A percentile compares a stretch with the other conserved stretches of the same genome.
Evolutionary conservation across 2,797 vertebrate species (phyloP).

Genomic region (Phoebastria nigripes): DNA sequence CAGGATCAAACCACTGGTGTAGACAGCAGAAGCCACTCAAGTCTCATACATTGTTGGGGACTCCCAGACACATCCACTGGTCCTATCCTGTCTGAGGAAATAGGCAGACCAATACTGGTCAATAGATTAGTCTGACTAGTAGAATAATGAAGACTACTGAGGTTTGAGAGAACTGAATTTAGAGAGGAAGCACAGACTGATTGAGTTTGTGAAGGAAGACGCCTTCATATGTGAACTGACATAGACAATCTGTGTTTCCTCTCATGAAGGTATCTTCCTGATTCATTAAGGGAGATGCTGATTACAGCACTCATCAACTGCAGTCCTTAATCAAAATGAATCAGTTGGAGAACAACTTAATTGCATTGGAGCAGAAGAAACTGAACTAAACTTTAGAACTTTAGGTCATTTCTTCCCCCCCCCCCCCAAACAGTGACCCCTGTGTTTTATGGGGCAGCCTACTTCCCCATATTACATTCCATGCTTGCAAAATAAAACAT

Average conservation of each 20-base stretch:
- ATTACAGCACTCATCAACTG: neutral
- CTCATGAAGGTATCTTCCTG: neutral
- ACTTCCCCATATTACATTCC: neutral
- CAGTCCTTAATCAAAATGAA: neutral
- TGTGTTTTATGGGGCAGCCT: neutral
- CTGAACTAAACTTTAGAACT: neutral
- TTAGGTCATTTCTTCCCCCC: neutral
- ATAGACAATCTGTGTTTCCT: neutral
- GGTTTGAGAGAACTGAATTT: neutral
- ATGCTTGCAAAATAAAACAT: neutral
- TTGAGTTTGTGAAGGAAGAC: neutral
- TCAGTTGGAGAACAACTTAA: neutral
- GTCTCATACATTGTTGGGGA: neutral
- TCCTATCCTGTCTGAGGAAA: neutral
- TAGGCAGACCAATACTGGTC: neutral
- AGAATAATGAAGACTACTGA: neutral
- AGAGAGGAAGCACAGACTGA: neutral
- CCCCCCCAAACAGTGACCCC: neutral
- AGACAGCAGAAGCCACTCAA: neutral
- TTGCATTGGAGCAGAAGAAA: neutral
- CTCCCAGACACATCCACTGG: neutral
- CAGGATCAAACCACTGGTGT: neutral
- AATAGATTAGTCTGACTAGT: neutral
- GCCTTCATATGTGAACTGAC: neutral
- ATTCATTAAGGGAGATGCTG: neutral